phyloP scores from a whole-genome alignment of 2,113 vertebrate genomes.

The Lontra canadensis region DNA sequence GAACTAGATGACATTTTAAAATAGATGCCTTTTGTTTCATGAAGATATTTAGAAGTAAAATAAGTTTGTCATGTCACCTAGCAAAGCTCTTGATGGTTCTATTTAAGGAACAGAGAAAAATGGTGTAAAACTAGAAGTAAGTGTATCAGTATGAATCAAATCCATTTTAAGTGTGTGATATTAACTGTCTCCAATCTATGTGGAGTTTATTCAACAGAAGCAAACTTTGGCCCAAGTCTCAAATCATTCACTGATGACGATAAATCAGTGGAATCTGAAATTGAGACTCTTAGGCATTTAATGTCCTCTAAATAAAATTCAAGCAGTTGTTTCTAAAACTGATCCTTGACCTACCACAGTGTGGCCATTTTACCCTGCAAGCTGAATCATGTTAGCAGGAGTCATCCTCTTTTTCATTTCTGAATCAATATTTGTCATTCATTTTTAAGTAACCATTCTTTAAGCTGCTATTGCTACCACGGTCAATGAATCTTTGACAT shows the following conservation, averaged over 20 bases:
- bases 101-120: constrained; percentile 37
- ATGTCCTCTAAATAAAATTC: not conserved
- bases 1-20: constrained; percentile 12
- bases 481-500: constrained; percentile 45
- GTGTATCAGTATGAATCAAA: not conserved
- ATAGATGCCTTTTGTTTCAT: constrained; percentile 44
- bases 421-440: constrained; percentile 64
- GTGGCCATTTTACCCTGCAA: constrained; percentile 20
- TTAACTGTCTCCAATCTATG: not conserved
- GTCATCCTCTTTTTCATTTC: constrained; percentile 46
- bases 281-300: not conserved
- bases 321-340: not conserved
- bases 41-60: constrained; percentile 12
- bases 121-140: not conserved
- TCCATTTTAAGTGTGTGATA: not conserved
- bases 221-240: constrained; percentile 19
- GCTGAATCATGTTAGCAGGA: constrained; percentile 36
- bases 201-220: constrained; percentile 20
- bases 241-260: not conserved
- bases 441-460: constrained; percentile 61
- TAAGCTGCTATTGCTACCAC: constrained; percentile 2
- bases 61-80: not conserved
- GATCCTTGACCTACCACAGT: not conserved
- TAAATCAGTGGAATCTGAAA: constrained; percentile 22
- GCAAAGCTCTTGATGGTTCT: not conserved